Evolutionary conservation across 2,888 invertebrate species (phyloP), one percentile per base, ranked within the genome.

Genomic region (Timema cristinae): DNA sequence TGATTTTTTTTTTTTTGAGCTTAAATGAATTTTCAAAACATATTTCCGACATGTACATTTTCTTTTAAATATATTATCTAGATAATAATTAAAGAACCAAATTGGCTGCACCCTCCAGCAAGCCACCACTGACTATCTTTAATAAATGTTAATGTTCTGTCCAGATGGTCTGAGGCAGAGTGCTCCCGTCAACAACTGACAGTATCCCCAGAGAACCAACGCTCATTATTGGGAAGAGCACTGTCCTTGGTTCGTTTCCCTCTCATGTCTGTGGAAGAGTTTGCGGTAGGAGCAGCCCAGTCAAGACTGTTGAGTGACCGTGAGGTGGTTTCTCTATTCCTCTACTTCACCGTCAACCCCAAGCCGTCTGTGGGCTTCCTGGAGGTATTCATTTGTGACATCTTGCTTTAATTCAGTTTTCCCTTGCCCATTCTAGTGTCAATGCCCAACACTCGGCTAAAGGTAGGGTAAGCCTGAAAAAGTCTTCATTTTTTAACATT

Each of bases 231-330:
- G 0, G 91, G 91, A 0, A 80, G 87, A 69, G 90, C 92, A 0
- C 85, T 94, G 76, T 86, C 88, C 54, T 86, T 92, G 0, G 90
- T 94, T 70, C 84, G 94, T 49, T 94, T 93, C 80, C 93, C 94
- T 0, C 82, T 93, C 47, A 94, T 94, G 93, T 90, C 91, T 0
- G 89, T 92, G 0, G 93, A 94, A 80, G 94, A 94, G 81, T 94
- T 94, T 81, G 93, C 92, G 0, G 86, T 87, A 81, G 91, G 90
- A 0, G 89, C 90, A 0, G 91, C 91, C 0, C 90, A 91, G 78
- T 90, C 91, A 76, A 90, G 91, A 0, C 83, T 94, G 50, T 83
- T 94, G 1, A 89, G 90, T 67, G 92, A 93, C 79, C 82, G 90
- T 75, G 93, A 94, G 81, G 88, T 91, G 51, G 91, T 93, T 5